phyloP scores from a whole-genome alignment of 2,888 invertebrate genomes.

The Drosophila algonquin region DNA sequence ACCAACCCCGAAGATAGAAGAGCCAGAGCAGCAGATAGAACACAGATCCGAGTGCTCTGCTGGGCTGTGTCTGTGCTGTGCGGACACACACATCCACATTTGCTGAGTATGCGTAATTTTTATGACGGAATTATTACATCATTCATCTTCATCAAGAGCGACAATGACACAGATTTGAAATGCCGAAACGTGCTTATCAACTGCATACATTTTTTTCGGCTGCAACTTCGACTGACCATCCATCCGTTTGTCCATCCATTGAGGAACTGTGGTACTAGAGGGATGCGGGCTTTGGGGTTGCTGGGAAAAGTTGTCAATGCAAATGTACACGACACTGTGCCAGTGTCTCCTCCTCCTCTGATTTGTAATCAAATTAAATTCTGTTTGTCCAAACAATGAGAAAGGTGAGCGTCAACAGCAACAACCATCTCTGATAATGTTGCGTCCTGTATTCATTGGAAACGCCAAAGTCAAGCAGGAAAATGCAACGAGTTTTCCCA shows the following conservation, averaged over 20 bases:
- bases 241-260: slow-evolving; percentile 27
- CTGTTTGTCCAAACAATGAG: slow-evolving; percentile 44
- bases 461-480: slow-evolving; percentile 22
- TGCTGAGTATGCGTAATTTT: slow-evolving; percentile 63
- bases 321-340: background rate
- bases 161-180: slow-evolving; percentile 38
- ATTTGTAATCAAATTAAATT: slow-evolving; percentile 66
- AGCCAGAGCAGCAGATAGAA: background rate
- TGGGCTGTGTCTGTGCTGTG: too few relatives aligned
- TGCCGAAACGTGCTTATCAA: slow-evolving; percentile 63
- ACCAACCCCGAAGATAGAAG: slow-evolving; percentile 33
- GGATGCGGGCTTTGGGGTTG: slow-evolving; percentile 63
- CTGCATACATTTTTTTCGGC: slow-evolving; percentile 47
- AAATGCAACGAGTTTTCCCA: slow-evolving; percentile 36
- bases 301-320: slow-evolving; percentile 43
- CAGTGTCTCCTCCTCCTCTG: slow-evolving; percentile 25
- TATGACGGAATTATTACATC: slow-evolving; percentile 79
- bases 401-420: slow-evolving; percentile 38
- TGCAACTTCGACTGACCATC: slow-evolving; percentile 31
- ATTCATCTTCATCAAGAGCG: slow-evolving; percentile 74
- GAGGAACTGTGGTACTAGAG: background rate
- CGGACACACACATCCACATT: slow-evolving; percentile 20
- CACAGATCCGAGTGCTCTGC: background rate
- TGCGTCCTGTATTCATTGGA: slow-evolving; percentile 18
- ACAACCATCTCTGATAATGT: slow-evolving; percentile 30